A percentile compares a stretch with the other conserved stretches of the same genome.
These are phyloP conservation scores for Flexamia atlantica DNA, from an alignment of 2,888 invertebrate genomes.

Conservation along the genomic window DNA sequence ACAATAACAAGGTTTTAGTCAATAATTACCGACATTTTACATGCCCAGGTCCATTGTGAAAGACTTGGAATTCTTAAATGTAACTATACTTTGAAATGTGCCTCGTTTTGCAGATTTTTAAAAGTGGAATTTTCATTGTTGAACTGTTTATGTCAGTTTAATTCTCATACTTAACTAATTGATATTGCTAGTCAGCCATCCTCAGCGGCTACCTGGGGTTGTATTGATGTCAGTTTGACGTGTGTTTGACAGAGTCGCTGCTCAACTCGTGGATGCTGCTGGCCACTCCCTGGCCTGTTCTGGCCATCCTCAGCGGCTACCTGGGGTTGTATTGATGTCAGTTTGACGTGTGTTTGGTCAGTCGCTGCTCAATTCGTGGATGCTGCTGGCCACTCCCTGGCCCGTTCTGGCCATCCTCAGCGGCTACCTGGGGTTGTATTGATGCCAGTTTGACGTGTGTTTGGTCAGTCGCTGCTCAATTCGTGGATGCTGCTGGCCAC, in stretches of 20 bases:
- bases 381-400: constrained; percentile 67
- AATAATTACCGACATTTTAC: no score
- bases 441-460: background rate
- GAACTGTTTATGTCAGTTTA: no score
- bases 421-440: constrained; percentile 66
- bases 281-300: constrained; percentile 66
- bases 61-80: no score
- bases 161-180: constrained; percentile 67
- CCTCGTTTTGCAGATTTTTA: no score
- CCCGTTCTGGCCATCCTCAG: constrained; percentile 64
- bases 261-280: constrained; percentile 22
- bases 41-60: no score
- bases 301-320: constrained; percentile 61
- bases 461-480: constrained; percentile 64
- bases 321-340: no score
- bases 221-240: no score
- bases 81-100: no score
- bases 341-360: constrained; percentile 36
- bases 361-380: constrained; percentile 67
- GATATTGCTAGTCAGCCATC: constrained; percentile 66
- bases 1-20: no score
- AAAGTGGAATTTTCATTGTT: no score
- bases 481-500: constrained; percentile 67
- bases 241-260: no score
- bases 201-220: constrained; percentile 65